Percentiles rank a stretch among this genome's conserved stretches.
These are phyloP conservation scores for Urosaurus nigricauda DNA, from an alignment of 2,797 vertebrate species.

Conservation along the genomic window DNA sequence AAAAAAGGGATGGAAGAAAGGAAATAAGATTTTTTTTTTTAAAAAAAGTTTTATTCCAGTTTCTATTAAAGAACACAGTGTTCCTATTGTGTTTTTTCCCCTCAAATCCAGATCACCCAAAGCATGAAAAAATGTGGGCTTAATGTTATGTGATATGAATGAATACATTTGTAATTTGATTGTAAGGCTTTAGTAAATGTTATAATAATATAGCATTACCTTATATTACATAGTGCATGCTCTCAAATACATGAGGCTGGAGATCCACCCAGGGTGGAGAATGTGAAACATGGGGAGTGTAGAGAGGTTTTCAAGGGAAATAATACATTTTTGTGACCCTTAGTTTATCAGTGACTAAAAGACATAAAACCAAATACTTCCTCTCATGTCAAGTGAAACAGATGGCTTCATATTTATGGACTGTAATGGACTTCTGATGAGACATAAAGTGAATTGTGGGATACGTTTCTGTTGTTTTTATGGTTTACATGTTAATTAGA, in stretches of 20 bases:
- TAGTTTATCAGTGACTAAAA: slow-evolving; percentile 47
- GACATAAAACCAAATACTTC: slow-evolving; percentile 44
- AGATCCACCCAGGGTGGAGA: slow-evolving; percentile 70
- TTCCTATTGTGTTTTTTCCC: slow-evolving; percentile 31
- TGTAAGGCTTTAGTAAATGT: slow-evolving; percentile 58
- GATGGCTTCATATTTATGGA: slow-evolving; percentile 32
- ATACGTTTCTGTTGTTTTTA: slow-evolving; percentile 45
- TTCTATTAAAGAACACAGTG: slow-evolving; percentile 5
- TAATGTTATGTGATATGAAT: slow-evolving; percentile 42
- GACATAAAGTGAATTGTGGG: slow-evolving; percentile 19
- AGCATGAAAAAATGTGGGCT: slow-evolving; percentile 42
- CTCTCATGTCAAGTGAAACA: slow-evolving; percentile 21
- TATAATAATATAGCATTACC: slow-evolving; percentile 72
- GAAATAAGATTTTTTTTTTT: too few relatives aligned
- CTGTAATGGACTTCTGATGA: slow-evolving; percentile 47
- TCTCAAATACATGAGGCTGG: slow-evolving; percentile 42
- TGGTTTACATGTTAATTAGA: slow-evolving; percentile 65
- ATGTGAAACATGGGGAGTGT: slow-evolving; percentile 34
- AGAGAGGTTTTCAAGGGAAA: slow-evolving; percentile 29
- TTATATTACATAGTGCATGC: slow-evolving; percentile 54
- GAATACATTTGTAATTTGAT: slow-evolving; percentile 65
- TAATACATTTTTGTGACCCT: slow-evolving; percentile 24
- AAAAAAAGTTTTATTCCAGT: slow-evolving; percentile 8
- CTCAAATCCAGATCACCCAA: slow-evolving; percentile 26
- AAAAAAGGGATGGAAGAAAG: too few relatives aligned